Evolutionary conservation across 2,888 invertebrate species (phyloP), one percentile per base, ranked within the genome.

Genomic region (Caenorhabditis sp.): DNA sequence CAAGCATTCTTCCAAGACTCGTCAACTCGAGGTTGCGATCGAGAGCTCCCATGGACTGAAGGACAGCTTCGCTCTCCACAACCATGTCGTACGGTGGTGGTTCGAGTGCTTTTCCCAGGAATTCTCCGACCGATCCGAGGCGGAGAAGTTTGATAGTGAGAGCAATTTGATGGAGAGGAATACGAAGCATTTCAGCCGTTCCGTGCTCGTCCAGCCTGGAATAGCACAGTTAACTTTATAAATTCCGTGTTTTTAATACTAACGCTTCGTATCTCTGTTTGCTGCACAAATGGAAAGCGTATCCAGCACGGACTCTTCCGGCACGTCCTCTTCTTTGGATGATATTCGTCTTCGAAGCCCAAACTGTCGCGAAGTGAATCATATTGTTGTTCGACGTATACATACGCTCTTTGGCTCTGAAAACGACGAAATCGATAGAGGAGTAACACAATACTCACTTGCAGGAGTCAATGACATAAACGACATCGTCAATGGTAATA

Each of bases 341-440:
- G 74, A 98, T 90, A 90, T 97, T 98, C 0, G 96, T 95, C 89
- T 65, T 62, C 2, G 82, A 75, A 24, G 96, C 96, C 91, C 91
- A 92, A n/a, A 91, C 96, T 0, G 97, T 97, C 0, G 96, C 96
- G 89, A 97, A 98, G 87, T 96, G 96, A 0, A 97, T 97, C 94
- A 99, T 95, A 90, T 99, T 98, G 90, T 98, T 99, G 90, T 97
- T 96, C 0, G 96, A 95, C 0, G 97, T 97, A 89, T 97, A 98
- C 89, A 97, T 92, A 89, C 98, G 97, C 93, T 97, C 95, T 90
- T 97, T 96, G 0, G 95, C 94, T 90, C 91, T 91, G 81, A 35
- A 86, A 81, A 59, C 20, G 17, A 30, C 24, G 20, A 9, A 7
- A 5, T 43, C 20, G 22, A 13, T 20, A 17, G n/a, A 24, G 1